Percentiles rank a stretch among this genome's conserved stretches.
Conservation (phyloP, 2,888 invertebrate species). For the Oscheius sp. region DNA sequence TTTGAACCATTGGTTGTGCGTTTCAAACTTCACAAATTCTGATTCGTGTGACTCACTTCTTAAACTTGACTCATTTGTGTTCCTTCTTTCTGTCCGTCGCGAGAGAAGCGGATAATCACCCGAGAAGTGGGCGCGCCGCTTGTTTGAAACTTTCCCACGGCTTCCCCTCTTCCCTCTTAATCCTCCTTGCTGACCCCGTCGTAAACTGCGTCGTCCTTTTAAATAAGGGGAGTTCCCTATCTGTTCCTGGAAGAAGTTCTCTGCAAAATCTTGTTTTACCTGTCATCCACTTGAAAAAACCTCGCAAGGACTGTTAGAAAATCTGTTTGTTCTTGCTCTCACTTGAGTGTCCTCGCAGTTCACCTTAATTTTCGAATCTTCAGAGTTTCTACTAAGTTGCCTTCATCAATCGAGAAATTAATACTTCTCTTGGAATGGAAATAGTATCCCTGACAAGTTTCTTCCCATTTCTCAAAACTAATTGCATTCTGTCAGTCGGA, state of each 20-base stretch:
- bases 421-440: no score
- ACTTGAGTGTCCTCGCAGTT: no score
- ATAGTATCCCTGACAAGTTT: no score
- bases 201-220: conserved; percentile 28
- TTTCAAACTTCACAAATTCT: no score
- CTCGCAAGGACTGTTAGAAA: background rate
- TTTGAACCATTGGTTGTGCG: no score
- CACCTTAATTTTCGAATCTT: no score
- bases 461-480: no score
- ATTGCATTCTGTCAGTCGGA: no score
- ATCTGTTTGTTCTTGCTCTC: conserved; percentile 23
- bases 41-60: background rate
- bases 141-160: conserved; percentile 36
- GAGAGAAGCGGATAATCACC: background rate
- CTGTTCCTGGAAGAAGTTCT: background rate
- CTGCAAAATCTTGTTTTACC: background rate
- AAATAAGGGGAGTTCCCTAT: background rate
- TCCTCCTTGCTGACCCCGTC: conserved; percentile 7
- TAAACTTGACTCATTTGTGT: conserved; percentile 24
- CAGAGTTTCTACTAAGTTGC: no score
- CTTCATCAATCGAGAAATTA: no score
- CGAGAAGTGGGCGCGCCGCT: conserved; percentile 17
- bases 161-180: conserved; percentile 17
- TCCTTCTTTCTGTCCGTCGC: background rate
- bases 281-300: background rate